Percentiles rank a stretch among this genome's conserved stretches.
These are phyloP conservation scores for Puma concolor DNA, from an alignment of 2,113 vertebrate genomes.

Conservation along the genomic window DNA sequence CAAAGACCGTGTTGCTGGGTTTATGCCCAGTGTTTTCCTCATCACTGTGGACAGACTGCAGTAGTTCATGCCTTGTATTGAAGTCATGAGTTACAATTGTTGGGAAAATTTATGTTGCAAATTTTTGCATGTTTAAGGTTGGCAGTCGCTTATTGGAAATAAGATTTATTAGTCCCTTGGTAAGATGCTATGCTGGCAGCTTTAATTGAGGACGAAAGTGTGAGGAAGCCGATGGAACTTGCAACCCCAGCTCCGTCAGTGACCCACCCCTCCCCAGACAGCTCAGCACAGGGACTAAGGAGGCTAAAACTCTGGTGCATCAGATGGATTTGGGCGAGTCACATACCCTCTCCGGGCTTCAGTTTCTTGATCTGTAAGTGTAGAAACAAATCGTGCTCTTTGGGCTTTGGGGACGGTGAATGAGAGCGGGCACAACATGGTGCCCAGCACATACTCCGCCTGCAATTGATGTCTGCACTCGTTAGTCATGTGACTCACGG, in stretches of 20 bases:
- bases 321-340: neutral
- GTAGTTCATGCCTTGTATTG: neutral
- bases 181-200: slow-evolving; percentile 24
- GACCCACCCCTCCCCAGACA: neutral
- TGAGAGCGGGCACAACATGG: neutral
- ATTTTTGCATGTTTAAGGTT: slow-evolving; percentile 49
- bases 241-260: neutral
- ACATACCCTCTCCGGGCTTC: neutral
- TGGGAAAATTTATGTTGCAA: slow-evolving; percentile 62
- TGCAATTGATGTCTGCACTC: neutral
- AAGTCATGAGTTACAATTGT: slow-evolving; percentile 65
- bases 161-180: slow-evolving; percentile 62
- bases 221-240: slow-evolving; percentile 20
- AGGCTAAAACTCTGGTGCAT: neutral
- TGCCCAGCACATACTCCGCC: neutral
- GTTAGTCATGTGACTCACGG: neutral
- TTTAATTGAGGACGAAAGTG: slow-evolving; percentile 22
- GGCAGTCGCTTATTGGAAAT: slow-evolving; percentile 37
- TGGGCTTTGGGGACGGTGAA: neutral
- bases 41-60: neutral
- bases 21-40: slow-evolving; percentile 19
- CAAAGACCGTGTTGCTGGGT: slow-evolving; percentile 51
- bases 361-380: neutral
- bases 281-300: neutral
- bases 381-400: neutral